A percentile compares a stretch with the other conserved stretches of the same genome.
Evolutionary conservation across 2,797 vertebrate genomes (phyloP).

Genomic region (Alca torda): DNA sequence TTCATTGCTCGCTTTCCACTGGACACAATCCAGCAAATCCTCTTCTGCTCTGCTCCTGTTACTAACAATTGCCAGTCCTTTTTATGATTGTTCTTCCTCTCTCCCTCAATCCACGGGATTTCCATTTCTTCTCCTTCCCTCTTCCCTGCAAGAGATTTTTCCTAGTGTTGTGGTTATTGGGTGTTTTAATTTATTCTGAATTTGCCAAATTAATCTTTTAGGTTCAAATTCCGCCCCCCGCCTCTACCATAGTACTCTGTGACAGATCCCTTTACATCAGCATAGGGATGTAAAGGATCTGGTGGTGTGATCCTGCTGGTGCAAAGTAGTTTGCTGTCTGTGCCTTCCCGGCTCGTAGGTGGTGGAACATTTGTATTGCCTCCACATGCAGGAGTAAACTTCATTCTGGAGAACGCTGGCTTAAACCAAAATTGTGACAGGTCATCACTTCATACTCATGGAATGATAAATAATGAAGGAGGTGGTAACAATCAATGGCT

Average conservation of each 20-base stretch:
- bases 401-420: background rate
- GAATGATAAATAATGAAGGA: background rate
- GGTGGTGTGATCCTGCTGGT: background rate
- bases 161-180: background rate
- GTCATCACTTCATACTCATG: background rate
- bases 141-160: background rate
- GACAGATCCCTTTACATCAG: background rate
- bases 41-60: background rate
- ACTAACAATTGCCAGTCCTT: background rate
- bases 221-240: too few relatives aligned
- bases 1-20: background rate
- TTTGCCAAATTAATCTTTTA: background rate
- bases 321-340: background rate
- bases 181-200: background rate
- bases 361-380: background rate
- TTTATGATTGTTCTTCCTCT: background rate
- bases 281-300: too few relatives aligned
- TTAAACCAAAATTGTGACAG: background rate
- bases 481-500: rapidly evolving
- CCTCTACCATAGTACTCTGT: background rate
- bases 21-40: background rate
- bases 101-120: background rate
- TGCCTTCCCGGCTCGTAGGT: background rate
- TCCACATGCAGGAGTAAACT: background rate
- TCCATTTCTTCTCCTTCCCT: background rate